Evolutionary conservation across 2,888 invertebrate species (phyloP).

Genomic region (Lasioglossum malachurum): DNA sequence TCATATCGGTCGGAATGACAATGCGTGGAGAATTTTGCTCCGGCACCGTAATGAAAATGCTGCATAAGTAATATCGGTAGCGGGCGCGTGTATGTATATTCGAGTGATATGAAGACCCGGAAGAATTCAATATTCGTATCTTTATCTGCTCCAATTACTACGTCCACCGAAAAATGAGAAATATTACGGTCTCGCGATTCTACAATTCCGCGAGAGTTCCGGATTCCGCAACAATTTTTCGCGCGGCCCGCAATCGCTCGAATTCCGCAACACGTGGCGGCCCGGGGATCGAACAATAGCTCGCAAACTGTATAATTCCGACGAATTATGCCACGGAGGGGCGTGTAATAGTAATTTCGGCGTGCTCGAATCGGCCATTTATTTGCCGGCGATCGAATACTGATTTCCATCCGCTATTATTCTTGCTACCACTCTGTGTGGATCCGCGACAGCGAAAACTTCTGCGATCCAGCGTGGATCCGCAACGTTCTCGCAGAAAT

Average conservation of each 20-base stretch:
- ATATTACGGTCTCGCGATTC: not conserved
- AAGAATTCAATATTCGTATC: not conserved
- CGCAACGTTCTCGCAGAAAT: no score
- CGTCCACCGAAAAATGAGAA: not conserved
- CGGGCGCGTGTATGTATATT: not conserved
- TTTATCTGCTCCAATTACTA: not conserved
- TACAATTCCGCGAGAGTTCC: not conserved
- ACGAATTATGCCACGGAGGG: not conserved
- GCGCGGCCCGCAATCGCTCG: not conserved
- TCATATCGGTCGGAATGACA: not conserved
- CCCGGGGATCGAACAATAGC: not conserved
- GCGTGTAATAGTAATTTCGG: not conserved
- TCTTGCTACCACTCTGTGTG: no score
- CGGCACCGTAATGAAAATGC: not conserved
- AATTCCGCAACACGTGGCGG: not conserved
- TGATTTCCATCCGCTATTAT: not conserved
- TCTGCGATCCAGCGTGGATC: not conserved
- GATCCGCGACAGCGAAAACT: not conserved
- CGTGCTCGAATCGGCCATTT: slow-evolving; percentile 2
- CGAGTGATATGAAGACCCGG: not conserved
- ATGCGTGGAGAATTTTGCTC: not conserved
- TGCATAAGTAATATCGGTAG: not conserved
- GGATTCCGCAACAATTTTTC: not conserved
- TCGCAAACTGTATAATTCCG: slow-evolving; percentile 7
- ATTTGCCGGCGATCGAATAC: not conserved